Conservation (phyloP, 1,140 invertebrate genomes). For the Drosophila kanapiae region DNA sequence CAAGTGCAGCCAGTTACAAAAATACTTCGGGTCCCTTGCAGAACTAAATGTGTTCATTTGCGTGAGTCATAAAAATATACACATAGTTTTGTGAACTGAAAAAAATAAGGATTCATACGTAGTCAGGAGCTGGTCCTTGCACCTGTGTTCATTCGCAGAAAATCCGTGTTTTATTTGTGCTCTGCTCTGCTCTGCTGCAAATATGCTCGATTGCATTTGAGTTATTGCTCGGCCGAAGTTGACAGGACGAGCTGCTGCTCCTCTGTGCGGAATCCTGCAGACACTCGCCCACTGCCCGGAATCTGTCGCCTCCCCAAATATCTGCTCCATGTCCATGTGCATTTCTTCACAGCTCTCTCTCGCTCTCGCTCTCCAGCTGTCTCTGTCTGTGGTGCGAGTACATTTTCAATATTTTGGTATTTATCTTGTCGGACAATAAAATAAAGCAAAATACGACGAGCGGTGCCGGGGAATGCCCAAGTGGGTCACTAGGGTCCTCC, state of each 20-base stretch:
- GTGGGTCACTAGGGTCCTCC: conserved; percentile 62
- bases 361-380: neutral
- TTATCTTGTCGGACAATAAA: conserved; percentile 83
- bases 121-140: neutral
- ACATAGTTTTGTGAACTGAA: conserved; percentile 11
- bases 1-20: conserved; percentile 3
- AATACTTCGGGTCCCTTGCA: conserved; percentile 14
- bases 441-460: conserved; percentile 69
- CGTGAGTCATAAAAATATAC: conserved; percentile 12
- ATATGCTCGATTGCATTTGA: conserved; percentile 83
- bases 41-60: conserved; percentile 25
- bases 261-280: conserved; percentile 4
- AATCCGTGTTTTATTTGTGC: conserved; percentile 65
- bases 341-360: conserved; percentile 20
- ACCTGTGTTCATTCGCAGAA: conserved; percentile 15
- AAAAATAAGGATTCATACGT: conserved; percentile 4
- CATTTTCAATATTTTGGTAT: conserved; percentile 82
- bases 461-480: conserved; percentile 18
- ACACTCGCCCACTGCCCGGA: neutral
- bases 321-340: conserved; percentile 25
- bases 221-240: conserved; percentile 70
- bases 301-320: conserved; percentile 19
- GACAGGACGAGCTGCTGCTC: conserved; percentile 40
- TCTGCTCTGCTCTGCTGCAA: conserved; percentile 42
- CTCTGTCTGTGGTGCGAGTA: conserved; percentile 20